These are phyloP conservation scores for Drosophila bocki DNA, from an alignment of 1,140 invertebrate genomes.

Conservation along the genomic window DNA sequence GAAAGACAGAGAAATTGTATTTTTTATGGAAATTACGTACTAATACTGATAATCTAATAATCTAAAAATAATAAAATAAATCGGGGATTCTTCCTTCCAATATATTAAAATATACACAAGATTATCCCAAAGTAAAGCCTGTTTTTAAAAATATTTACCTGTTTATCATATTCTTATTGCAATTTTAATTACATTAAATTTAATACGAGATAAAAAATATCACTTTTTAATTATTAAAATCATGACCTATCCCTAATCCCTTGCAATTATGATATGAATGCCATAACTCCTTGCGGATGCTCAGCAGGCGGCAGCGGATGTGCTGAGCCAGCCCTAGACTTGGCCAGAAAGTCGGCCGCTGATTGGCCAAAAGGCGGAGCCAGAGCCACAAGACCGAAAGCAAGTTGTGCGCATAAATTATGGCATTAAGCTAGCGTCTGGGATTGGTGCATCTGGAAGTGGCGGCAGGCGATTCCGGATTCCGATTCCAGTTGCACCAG, in stretches of 20 bases:
- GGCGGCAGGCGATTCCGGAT: conserved; percentile 45
- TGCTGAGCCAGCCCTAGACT: conserved; percentile 49
- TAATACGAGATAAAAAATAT: not conserved
- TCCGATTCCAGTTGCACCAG: conserved; percentile 32
- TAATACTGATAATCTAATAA: too few species aligned
- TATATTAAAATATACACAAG: too few species aligned
- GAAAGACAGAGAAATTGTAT: not conserved
- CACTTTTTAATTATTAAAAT: not conserved
- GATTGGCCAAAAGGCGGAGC: conserved; percentile 80
- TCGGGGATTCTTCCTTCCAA: too few species aligned
- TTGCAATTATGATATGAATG: not conserved
- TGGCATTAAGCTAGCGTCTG: conserved; percentile 78
- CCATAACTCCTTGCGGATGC: not conserved
- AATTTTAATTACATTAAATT: not conserved
- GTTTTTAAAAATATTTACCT: not conserved
- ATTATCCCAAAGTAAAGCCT: not conserved
- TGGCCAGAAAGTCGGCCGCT: conserved; percentile 46
- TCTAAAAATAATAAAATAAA: too few species aligned
- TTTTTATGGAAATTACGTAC: too few species aligned
- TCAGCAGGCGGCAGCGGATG: conserved; percentile 7
- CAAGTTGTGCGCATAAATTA: conserved; percentile 82
- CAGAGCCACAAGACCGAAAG: conserved; percentile 45
- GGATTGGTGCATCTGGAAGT: conserved; percentile 68
- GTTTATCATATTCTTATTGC: not conserved
- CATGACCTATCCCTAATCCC: not conserved